Conservation (phyloP, 2,113 vertebrate species). For the Pygoscelis adeliae region DNA sequence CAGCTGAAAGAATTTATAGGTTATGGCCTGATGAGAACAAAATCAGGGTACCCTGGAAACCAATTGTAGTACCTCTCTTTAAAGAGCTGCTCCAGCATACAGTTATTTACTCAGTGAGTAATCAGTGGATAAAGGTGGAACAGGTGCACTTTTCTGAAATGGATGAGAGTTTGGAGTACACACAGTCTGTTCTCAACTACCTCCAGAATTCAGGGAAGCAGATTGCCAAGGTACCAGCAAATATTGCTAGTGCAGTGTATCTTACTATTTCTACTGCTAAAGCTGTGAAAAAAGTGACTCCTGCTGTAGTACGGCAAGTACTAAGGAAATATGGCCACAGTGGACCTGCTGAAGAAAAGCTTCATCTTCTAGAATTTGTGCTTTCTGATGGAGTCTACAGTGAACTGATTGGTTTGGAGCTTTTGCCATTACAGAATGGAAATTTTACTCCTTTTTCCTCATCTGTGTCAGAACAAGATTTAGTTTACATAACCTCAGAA, state of each 20-base stretch:
- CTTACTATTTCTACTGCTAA: constrained; percentile 60
- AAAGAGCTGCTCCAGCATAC: constrained; percentile 84
- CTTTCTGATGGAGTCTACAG: constrained; percentile 89
- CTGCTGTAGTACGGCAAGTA: constrained; percentile 85
- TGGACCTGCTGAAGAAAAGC: constrained; percentile 82
- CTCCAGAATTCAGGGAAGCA: constrained; percentile 93
- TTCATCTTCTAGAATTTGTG: constrained; percentile 88
- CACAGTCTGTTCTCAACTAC: constrained; percentile 88
- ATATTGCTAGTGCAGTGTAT: constrained; percentile 81
- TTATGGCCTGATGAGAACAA: constrained; percentile 88
- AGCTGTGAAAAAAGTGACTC: constrained; percentile 85
- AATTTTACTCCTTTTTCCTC: constrained; percentile 89
- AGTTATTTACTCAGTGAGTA: constrained; percentile 85
- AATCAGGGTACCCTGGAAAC: constrained; percentile 87
- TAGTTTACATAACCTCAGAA: constrained; percentile 90
- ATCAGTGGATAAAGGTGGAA: constrained; percentile 86
- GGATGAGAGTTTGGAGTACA: constrained; percentile 78
- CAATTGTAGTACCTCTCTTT: constrained; percentile 88
- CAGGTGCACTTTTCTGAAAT: constrained; percentile 90
- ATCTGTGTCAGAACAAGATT: constrained; percentile 89
- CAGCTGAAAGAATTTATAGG: constrained; percentile 81
- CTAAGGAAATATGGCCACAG: constrained; percentile 84
- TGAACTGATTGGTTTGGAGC: constrained; percentile 93
- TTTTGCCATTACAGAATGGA: constrained; percentile 91
- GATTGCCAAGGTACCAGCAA: constrained; percentile 85